These are phyloP conservation scores for Manacus vitellinus DNA, from an alignment of 2,113 vertebrate species.

Conservation along the genomic window DNA sequence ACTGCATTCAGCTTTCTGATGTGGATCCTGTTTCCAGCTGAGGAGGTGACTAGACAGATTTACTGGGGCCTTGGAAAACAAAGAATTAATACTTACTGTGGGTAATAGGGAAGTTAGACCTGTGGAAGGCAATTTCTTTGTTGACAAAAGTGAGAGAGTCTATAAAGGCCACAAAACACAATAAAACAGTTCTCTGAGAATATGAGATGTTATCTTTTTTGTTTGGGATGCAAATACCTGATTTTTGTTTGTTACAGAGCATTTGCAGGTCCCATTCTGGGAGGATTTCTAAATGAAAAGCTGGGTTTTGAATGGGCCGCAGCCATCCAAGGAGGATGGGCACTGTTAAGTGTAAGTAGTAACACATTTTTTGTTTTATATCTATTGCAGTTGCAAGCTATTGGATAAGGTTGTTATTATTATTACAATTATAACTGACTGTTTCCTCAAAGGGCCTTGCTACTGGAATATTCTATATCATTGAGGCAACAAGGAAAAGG, in stretches of 20 bases:
- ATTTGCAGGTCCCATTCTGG: constrained; percentile 87
- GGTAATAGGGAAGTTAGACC: neutral
- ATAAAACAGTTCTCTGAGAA: neutral
- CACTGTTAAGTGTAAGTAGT: constrained; percentile 83
- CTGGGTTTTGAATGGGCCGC: constrained; percentile 90
- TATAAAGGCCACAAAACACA: neutral
- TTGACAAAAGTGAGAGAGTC: neutral
- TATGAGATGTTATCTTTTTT: neutral
- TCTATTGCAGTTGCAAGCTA: neutral
- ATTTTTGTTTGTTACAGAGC: constrained; percentile 71
- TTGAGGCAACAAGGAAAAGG: constrained; percentile 68
- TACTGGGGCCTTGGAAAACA: neutral
- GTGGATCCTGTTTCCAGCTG: neutral
- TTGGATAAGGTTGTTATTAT: neutral
- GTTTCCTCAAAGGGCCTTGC: constrained; percentile 68
- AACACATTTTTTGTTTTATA: neutral
- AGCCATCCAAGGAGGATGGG: constrained; percentile 80
- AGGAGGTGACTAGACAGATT: neutral
- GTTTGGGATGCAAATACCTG: neutral
- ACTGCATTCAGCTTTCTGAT: neutral
- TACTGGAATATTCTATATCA: constrained; percentile 70
- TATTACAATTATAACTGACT: constrained; percentile 3
- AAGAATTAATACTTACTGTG: neutral
- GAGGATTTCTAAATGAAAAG: constrained; percentile 86
- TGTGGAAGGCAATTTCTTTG: neutral